These are phyloP conservation scores for Montipora sp. DNA, from an alignment of 64 coral and sea anemone species.

Conservation along the genomic window DNA sequence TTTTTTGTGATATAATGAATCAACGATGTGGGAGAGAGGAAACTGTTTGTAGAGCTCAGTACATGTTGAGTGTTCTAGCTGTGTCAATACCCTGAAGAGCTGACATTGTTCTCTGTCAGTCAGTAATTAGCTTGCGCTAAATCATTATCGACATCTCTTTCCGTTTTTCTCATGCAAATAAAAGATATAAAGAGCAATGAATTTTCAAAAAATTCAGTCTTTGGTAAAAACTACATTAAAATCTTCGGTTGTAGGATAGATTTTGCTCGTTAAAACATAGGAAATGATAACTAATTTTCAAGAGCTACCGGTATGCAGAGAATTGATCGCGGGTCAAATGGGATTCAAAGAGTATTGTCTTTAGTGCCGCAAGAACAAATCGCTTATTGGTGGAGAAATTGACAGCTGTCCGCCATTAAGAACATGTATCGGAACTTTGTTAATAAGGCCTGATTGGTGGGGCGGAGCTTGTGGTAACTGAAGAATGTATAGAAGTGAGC, in stretches of 20 bases:
- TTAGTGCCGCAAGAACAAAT: background rate
- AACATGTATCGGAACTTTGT: constrained; percentile 62
- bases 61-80: background rate
- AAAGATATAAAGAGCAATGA: background rate
- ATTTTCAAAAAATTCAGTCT: too few relatives aligned
- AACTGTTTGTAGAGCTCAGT: too few relatives aligned
- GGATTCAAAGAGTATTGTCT: background rate
- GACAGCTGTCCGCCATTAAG: constrained; percentile 32
- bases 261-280: too few relatives aligned
- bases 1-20: background rate
- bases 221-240: too few relatives aligned
- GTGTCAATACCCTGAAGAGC: constrained; percentile 2
- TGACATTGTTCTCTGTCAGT: background rate
- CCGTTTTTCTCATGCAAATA: background rate
- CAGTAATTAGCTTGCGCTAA: constrained; percentile 23
- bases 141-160: constrained; percentile 4
- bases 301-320: background rate
- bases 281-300: background rate
- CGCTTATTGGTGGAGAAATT: constrained; percentile 37
- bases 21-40: too few relatives aligned
- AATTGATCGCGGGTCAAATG: constrained; percentile 11
- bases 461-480: constrained; percentile 83
- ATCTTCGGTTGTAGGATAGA: too few relatives aligned
- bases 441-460: constrained; percentile 95
- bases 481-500: constrained; percentile 63